These are phyloP conservation scores for Microchirus variegatus DNA, from an alignment of 2,797 vertebrate genomes.

Conservation along the genomic window DNA sequence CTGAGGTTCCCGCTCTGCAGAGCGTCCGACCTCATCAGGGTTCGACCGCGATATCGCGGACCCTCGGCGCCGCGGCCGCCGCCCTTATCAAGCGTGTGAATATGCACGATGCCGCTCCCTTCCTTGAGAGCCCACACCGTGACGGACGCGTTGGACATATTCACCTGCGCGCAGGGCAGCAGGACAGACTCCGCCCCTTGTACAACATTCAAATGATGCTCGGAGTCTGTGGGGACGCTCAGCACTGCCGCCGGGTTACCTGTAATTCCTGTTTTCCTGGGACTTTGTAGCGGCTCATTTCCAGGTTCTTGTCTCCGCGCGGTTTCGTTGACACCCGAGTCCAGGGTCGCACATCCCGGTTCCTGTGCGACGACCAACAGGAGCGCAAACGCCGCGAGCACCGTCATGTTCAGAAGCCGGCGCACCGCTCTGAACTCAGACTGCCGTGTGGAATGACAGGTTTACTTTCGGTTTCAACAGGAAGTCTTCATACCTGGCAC, in stretches of 20 bases:
- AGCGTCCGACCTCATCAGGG: background rate
- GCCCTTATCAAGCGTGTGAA: background rate
- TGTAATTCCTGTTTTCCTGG: background rate
- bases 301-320: too few relatives aligned
- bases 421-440: too few relatives aligned
- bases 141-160: background rate
- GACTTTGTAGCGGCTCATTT: too few relatives aligned
- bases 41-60: background rate
- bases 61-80: background rate
- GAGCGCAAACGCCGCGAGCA: background rate
- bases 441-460: too few relatives aligned
- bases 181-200: background rate
- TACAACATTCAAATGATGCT: background rate
- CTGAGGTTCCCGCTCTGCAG: background rate
- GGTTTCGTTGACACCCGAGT: background rate
- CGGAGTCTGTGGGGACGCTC: background rate
- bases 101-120: too few relatives aligned
- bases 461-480: too few relatives aligned
- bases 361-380: background rate
- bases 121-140: background rate
- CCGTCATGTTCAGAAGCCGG: too few relatives aligned
- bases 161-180: background rate
- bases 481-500: background rate
- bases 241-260: background rate
- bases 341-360: background rate